Conservation (phyloP, 2,113 vertebrate genomes). For the Blennius ocellaris region DNA sequence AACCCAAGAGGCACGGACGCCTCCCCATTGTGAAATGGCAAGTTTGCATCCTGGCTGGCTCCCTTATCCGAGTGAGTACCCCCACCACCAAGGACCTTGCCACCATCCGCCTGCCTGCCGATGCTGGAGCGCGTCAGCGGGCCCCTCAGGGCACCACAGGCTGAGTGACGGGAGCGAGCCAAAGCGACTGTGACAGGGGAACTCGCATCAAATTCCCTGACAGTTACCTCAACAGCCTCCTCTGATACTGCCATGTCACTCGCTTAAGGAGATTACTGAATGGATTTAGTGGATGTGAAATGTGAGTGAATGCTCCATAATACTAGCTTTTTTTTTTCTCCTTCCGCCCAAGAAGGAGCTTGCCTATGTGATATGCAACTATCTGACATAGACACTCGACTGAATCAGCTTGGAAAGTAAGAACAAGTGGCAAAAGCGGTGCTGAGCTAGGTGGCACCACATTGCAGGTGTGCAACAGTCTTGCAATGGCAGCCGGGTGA, state of each 20-base stretch:
- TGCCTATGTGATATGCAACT: conserved; percentile 53
- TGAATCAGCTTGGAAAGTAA: conserved; percentile 25
- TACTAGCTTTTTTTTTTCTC: conserved; percentile 32
- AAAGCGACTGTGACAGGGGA: conserved; percentile 69
- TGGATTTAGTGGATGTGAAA: conserved; percentile 70
- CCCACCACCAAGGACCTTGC: conserved; percentile 45
- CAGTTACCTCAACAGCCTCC: conserved; percentile 64
- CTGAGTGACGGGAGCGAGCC: conserved; percentile 62
- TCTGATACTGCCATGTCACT: conserved; percentile 62
- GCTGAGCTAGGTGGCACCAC: conserved; percentile 41
- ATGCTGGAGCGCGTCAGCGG: conserved; percentile 49
- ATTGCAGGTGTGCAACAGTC: conserved; percentile 59
- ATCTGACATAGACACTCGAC: conserved; percentile 43
- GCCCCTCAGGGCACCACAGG: conserved; percentile 53
- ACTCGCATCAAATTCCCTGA: conserved; percentile 69
- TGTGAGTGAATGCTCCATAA: conserved; percentile 56
- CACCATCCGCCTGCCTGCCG: conserved; percentile 30
- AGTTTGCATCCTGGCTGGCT: conserved; percentile 33
- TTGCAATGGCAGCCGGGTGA: conserved; percentile 40
- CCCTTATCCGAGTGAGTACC: background rate
- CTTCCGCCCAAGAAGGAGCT: conserved; percentile 1
- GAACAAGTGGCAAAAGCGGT: conserved; percentile 74
- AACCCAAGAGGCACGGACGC: conserved; percentile 20
- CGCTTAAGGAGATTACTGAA: conserved; percentile 72
- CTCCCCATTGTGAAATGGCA: conserved; percentile 20